phyloP scores from a whole-genome alignment of 1,140 invertebrate species.

The Catajapyx aquilonaris region DNA sequence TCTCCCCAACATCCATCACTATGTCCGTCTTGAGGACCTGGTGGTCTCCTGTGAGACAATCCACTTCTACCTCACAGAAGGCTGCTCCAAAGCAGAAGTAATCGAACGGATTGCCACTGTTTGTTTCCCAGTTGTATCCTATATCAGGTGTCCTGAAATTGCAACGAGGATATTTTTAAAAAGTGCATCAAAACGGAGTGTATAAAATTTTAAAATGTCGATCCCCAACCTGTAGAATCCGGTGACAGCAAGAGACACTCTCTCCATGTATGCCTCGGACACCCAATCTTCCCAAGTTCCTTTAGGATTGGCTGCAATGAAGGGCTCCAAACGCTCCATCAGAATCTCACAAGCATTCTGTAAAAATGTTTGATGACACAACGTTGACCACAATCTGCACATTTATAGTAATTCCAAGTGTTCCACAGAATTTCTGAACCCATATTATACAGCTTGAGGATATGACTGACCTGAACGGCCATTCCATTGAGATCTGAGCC shows the following conservation, averaged over 20 bases:
- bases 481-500: constrained; percentile 88
- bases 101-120: constrained; percentile 46
- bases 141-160: constrained; percentile 48
- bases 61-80: constrained; percentile 63
- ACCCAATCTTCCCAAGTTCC: constrained; percentile 77
- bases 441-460: not conserved
- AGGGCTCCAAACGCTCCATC: constrained; percentile 49
- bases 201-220: no score
- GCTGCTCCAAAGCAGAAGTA: constrained; percentile 66
- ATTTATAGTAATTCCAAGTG: not conserved
- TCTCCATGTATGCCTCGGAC: constrained; percentile 49
- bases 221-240: constrained; percentile 66
- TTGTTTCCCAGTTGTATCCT: constrained; percentile 48
- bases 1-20: constrained; percentile 44
- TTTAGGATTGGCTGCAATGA: constrained; percentile 50
- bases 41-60: constrained; percentile 73
- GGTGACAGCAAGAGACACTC: constrained; percentile 61
- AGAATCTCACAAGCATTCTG: constrained; percentile 64
- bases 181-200: no score
- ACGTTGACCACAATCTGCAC: not conserved
- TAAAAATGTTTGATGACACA: constrained; percentile 9
- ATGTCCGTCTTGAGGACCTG: constrained; percentile 40
- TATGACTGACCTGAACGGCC: constrained; percentile 50
- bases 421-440: not conserved
- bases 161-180: no score